Percentiles rank a stretch among this genome's conserved stretches.
phyloP scores from a whole-genome alignment of 2,797 vertebrate species.

The Spheniscus humboldti region DNA sequence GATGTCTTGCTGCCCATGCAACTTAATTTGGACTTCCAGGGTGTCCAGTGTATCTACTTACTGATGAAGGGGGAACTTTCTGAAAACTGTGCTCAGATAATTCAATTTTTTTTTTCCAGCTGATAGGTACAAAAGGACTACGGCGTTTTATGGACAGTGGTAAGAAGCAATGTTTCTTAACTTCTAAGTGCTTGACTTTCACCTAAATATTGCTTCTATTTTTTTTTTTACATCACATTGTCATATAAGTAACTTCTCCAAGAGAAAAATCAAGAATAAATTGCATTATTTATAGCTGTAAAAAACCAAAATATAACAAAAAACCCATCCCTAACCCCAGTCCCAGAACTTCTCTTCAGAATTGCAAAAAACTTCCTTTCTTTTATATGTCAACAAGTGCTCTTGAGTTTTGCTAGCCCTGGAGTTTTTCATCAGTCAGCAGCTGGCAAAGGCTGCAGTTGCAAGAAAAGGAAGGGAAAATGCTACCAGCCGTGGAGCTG shows the following conservation, averaged over 20 bases:
- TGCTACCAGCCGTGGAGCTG: accelerated
- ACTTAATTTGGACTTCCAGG: neutral
- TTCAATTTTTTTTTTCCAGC: neutral
- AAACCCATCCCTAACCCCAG: accelerated
- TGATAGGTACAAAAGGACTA: neutral
- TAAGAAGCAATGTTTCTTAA: neutral
- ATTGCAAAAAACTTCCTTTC: neutral
- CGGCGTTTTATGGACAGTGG: neutral
- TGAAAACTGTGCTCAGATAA: neutral
- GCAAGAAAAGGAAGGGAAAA: neutral
- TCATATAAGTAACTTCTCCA: neutral
- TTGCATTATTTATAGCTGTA: neutral
- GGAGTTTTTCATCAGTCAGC: neutral
- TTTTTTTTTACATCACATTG: neutral
- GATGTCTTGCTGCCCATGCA: neutral
- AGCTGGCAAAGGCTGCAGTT: neutral
- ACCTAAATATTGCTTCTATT: neutral
- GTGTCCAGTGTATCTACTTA: neutral
- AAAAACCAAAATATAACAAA: neutral
- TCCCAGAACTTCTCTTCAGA: neutral
- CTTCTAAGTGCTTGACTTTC: neutral
- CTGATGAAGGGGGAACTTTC: neutral
- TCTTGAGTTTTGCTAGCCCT: neutral
- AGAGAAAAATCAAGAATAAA: neutral
- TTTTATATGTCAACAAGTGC: neutral